A percentile compares a stretch with the other conserved stretches of the same genome.
phyloP scores from a whole-genome alignment of 2,888 invertebrate genomes.

The Aspidapion aeneum region DNA sequence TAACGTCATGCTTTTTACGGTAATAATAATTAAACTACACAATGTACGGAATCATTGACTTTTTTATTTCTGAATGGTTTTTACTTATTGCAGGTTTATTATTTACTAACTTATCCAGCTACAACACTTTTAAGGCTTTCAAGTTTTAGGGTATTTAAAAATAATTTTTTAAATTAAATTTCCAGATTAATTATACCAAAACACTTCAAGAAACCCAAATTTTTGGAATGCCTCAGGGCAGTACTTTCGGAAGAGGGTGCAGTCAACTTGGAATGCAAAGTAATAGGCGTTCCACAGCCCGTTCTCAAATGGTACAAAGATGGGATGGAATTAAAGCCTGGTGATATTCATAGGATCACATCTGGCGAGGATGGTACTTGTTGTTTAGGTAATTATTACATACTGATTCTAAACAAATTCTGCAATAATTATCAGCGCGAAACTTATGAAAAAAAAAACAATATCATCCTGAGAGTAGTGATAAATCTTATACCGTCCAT shows the following conservation, averaged over 20 bases:
- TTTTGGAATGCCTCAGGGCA: conserved; percentile 80
- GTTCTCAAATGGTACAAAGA: conserved; percentile 92
- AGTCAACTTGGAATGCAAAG: conserved; percentile 89
- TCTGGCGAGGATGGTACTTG: conserved; percentile 62
- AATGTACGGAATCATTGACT: no score
- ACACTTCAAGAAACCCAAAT: conserved; percentile 85
- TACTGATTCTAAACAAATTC: conserved; percentile 2
- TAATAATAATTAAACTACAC: no score
- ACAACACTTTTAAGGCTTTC: no score
- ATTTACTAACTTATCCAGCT: no score
- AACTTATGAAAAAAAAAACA: no score
- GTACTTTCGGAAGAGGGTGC: conserved; percentile 79
- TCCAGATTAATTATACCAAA: conserved; percentile 69
- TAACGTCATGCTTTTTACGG: conserved; percentile 82
- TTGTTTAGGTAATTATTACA: conserved; percentile 18
- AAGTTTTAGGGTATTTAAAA: no score
- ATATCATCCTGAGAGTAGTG: no score
- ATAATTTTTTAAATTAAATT: neutral
- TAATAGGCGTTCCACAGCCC: conserved; percentile 88
- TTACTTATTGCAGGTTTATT: no score
- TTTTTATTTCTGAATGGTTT: no score
- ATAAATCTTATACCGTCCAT: no score
- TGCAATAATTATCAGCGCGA: no score
- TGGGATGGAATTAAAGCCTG: conserved; percentile 83
- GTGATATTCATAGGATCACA: conserved; percentile 87